Evolutionary conservation across 2,113 vertebrate species (phyloP), one percentile per base, ranked within the genome.

Genomic region (Pipa parva): DNA sequence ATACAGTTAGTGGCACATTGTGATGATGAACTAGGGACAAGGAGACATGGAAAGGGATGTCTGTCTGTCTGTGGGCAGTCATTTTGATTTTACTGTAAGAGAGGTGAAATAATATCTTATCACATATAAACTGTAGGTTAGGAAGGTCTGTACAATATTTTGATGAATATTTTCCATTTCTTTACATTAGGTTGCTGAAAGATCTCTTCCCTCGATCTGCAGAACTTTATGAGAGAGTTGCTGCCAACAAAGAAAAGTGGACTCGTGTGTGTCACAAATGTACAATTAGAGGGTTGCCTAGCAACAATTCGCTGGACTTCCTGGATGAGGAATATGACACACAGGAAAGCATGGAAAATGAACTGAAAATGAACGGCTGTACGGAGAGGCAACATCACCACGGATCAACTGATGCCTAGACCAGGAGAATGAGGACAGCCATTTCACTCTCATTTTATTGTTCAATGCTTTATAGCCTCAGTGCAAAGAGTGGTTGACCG

Each of bases 301-400:
- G 95, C 76, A 94, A 97, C 93, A 98, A 98, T 82, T 97, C 95
- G 1, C 80, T 99, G 76, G 97, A 99, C 88, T 98, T 99, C 63
- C 78, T 99, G 82, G 94, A 97, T 21, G 95, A 98, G 74, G 96
- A 98, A 39, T 96, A 94, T 0, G 95, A 97, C 83, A 88, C 93
- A 13, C 89, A 94, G 28, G 88, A 89, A 72, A 82, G 77, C 1
- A 85, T 93, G 1, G 87, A 84, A 20, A 84, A 83, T 1, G 72
- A 74, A 22, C 82, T 85, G 62, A 90, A 87, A 20, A 56, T 96
- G 80, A 98, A 98, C 0, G 95, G 95, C 36, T 95, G 93, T 80
- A 82, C 92, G 54, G 91, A 95, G 0, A 58, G 63, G 3, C 33
- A 73, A 74, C 56, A 36, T 2, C 39, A 59, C 37, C 21, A 51